Percentiles rank a stretch among this genome's conserved stretches.
These are phyloP conservation scores for Popillia japonica DNA, from an alignment of 1,140 invertebrate genomes.

Conservation along the genomic window DNA sequence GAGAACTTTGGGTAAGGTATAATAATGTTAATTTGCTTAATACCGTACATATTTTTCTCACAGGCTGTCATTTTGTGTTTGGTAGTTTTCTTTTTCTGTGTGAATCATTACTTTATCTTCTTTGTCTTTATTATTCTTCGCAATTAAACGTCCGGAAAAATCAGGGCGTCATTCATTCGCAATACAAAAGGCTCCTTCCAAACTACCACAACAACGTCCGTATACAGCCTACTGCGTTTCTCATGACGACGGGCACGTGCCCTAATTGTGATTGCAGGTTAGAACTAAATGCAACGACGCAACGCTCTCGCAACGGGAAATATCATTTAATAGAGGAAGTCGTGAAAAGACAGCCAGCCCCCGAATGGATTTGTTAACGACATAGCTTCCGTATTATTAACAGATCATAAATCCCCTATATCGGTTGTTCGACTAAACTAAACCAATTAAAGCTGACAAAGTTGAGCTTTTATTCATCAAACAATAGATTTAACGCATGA, in stretches of 20 bases:
- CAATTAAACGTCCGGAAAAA: not conserved
- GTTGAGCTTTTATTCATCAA: not conserved
- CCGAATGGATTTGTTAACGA: slow-evolving; percentile 7
- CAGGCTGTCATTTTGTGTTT: too few species aligned
- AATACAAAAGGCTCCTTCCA: not conserved
- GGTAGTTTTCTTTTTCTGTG: too few species aligned
- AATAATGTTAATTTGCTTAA: too few species aligned
- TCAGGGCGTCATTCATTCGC: not conserved
- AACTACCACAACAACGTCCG: not conserved
- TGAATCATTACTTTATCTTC: not conserved
- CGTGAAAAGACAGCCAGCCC: not conserved
- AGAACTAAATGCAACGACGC: not conserved
- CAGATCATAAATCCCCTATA: slow-evolving; percentile 30
- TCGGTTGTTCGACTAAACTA: not conserved
- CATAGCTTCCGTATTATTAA: slow-evolving; percentile 30
- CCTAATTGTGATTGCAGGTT: slow-evolving; percentile 29
- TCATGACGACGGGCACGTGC: not conserved
- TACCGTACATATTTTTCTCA: too few species aligned
- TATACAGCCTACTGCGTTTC: not conserved
- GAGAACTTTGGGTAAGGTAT: too few species aligned
- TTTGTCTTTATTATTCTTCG: not conserved
- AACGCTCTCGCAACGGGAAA: slow-evolving; percentile 1
- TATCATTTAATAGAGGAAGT: slow-evolving; percentile 21
- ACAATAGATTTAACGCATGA: not conserved
- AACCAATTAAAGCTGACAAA: slow-evolving; percentile 6